phyloP scores from a whole-genome alignment of 53 echinoderm and acorn worm genomes.

The Holothuria leucospilota region DNA sequence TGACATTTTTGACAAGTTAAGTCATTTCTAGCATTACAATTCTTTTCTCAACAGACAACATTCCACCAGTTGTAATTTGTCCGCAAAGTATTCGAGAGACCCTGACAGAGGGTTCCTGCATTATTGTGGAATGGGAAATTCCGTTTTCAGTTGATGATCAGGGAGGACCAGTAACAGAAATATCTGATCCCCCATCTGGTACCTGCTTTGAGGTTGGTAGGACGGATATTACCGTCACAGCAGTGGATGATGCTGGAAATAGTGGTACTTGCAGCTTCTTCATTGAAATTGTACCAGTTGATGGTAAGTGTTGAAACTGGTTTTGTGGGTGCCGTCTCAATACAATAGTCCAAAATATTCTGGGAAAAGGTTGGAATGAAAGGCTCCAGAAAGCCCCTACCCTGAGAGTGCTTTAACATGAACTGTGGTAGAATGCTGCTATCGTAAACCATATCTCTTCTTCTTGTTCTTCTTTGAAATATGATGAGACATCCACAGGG shows the following conservation, averaged over 20 bases:
- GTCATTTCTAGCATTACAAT: no score
- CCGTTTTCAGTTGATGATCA: background rate
- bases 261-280: background rate
- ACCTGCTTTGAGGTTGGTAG: background rate
- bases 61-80: constrained; percentile 12
- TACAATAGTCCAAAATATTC: no score
- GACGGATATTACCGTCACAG: background rate
- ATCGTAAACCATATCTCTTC: no score
- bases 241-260: background rate
- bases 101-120: background rate
- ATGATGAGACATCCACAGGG: no score
- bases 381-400: no score
- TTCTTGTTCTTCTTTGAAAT: no score
- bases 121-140: background rate
- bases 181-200: constrained; percentile 2
- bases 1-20: no score
- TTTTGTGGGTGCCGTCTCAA: background rate
- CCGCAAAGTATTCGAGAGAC: background rate
- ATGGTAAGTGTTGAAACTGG: background rate
- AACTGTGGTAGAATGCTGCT: no score
- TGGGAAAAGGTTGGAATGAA: no score
- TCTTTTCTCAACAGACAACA: no score
- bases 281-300: background rate
- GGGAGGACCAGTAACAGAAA: constrained; percentile 1
- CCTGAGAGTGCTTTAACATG: no score